phyloP scores from a whole-genome alignment of 2,113 vertebrate genomes.

The Prietella phreatophila region DNA sequence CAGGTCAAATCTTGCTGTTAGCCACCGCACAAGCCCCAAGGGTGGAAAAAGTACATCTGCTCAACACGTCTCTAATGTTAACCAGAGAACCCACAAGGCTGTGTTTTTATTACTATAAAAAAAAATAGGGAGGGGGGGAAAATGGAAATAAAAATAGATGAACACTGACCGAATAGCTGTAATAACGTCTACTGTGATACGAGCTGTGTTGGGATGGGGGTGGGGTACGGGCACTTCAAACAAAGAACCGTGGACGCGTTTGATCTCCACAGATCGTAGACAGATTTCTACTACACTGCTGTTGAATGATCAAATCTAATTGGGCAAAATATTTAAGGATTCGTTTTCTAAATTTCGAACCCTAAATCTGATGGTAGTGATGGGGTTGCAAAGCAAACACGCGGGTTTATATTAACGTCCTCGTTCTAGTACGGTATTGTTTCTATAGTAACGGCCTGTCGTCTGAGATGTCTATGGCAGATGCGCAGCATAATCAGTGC shows the following conservation, averaged over 20 bases:
- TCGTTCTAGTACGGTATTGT: background rate
- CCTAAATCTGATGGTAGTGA: background rate
- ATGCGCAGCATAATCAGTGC: background rate
- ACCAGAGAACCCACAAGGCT: conserved; percentile 32
- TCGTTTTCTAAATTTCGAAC: background rate
- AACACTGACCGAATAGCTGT: background rate
- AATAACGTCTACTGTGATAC: background rate
- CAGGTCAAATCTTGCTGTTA: conserved; percentile 30
- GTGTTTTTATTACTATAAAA: conserved; percentile 17
- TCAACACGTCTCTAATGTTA: conserved; percentile 28
- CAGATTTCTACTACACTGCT: background rate
- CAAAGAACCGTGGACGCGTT: background rate
- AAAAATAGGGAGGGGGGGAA: background rate
- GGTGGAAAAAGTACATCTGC: conserved; percentile 45
- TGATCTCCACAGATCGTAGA: background rate
- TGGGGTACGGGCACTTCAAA: background rate
- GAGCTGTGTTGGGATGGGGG: background rate
- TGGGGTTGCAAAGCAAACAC: background rate
- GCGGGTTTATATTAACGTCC: background rate
- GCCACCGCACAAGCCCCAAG: conserved; percentile 19
- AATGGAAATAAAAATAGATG: conserved; percentile 34
- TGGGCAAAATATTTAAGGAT: background rate
- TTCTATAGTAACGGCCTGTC: background rate
- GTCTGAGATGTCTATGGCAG: background rate
- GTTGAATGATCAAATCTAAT: too few species aligned